Evolutionary conservation across 2,797 vertebrate genomes (phyloP).

Genomic region (Silurus lanzhouensis): DNA sequence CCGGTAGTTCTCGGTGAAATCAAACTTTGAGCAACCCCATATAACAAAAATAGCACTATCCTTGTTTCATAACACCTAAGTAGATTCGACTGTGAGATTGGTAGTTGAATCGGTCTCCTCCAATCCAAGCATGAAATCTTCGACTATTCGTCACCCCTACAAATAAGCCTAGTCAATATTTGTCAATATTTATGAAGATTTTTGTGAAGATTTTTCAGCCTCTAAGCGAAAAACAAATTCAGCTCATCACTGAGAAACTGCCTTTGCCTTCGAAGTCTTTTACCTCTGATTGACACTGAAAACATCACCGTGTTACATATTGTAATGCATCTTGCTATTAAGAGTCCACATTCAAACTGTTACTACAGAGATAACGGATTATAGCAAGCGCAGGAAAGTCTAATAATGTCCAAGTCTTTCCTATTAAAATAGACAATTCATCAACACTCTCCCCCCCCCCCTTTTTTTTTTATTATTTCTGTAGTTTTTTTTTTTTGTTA

Average conservation of each 20-base stretch:
- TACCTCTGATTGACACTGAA: background rate
- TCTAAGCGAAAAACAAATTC: background rate
- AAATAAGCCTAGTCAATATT: too few relatives aligned
- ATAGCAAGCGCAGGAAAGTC: background rate
- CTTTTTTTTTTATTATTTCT: background rate
- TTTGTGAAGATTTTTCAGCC: too few relatives aligned
- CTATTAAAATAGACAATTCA: background rate
- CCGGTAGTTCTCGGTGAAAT: too few relatives aligned
- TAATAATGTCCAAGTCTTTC: background rate
- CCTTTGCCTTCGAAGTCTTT: background rate
- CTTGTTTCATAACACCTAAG: too few relatives aligned
- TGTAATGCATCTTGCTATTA: background rate
- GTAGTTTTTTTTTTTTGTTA: background rate
- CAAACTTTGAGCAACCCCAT: too few relatives aligned
- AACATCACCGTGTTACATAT: background rate
- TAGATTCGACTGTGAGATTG: too few relatives aligned
- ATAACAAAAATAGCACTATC: too few relatives aligned
- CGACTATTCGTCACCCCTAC: too few relatives aligned
- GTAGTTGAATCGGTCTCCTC: too few relatives aligned
- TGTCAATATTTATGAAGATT: too few relatives aligned
- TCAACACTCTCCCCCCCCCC: too few relatives aligned
- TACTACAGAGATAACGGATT: background rate
- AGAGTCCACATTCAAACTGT: background rate
- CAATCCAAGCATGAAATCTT: too few relatives aligned
- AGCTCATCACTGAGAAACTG: background rate